Percentiles rank a stretch among this genome's conserved stretches.
Conservation (phyloP, 1,140 invertebrate species). For the Drosophila burlai region DNA sequence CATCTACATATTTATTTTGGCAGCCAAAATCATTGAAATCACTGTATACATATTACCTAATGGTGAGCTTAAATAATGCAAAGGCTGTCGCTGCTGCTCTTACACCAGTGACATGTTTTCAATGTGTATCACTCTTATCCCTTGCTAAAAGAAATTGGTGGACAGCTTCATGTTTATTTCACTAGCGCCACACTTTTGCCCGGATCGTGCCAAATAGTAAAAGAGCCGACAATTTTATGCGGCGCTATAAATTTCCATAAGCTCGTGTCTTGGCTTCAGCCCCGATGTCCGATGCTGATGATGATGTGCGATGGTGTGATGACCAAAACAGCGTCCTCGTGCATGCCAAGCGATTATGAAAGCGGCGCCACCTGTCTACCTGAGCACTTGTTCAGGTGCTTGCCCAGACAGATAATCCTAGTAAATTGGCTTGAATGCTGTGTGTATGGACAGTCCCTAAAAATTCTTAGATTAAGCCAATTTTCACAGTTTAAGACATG, state of each 20-base stretch:
- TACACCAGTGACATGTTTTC: slow-evolving; percentile 42
- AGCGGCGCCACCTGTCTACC: slow-evolving; percentile 41
- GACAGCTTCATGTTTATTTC: slow-evolving; percentile 60
- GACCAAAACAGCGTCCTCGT: slow-evolving; percentile 43
- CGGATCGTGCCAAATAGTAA: slow-evolving; percentile 58
- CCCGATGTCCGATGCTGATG: slow-evolving; percentile 13
- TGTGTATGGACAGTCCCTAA: background rate
- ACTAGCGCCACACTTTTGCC: slow-evolving; percentile 62
- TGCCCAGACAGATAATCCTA: background rate
- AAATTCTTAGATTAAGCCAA: slow-evolving; percentile 4
- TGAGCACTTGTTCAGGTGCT: background rate
- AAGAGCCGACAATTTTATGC: slow-evolving; percentile 24
- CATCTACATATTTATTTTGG: slow-evolving; percentile 17
- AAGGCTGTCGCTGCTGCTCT: slow-evolving; percentile 54
- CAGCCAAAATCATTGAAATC: slow-evolving; percentile 38
- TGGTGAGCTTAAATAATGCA: slow-evolving; percentile 69
- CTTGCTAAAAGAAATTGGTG: slow-evolving; percentile 64
- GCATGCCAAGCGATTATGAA: slow-evolving; percentile 66
- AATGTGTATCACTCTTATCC: slow-evolving; percentile 56
- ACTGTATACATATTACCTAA: slow-evolving; percentile 63
- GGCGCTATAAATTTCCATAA: slow-evolving; percentile 61
- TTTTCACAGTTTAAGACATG: slow-evolving; percentile 20
- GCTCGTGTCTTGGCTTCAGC: slow-evolving; percentile 47
- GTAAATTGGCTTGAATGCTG: slow-evolving; percentile 26
- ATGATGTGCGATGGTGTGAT: slow-evolving; percentile 22